Evolutionary conservation across 1,140 invertebrate species (phyloP).

Genomic region (Kradibia gibbosae): DNA sequence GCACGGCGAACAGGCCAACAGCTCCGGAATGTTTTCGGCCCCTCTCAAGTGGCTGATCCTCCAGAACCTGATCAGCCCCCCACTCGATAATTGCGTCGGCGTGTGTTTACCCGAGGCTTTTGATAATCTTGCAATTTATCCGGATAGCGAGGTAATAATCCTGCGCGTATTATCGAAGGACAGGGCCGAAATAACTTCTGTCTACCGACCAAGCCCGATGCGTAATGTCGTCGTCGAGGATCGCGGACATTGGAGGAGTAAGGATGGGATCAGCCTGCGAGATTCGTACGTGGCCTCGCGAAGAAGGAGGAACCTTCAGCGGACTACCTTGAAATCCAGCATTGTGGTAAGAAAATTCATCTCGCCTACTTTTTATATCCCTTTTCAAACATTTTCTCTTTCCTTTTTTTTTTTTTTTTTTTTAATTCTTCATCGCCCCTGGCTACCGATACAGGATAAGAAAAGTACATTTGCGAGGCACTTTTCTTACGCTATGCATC

Average conservation of each 20-base stretch:
- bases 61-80: constrained; percentile 45
- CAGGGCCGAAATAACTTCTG: constrained; percentile 47
- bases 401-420: no score
- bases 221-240: constrained; percentile 54
- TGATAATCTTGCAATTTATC: constrained; percentile 51
- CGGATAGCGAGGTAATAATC: constrained; percentile 60
- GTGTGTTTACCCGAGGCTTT: constrained; percentile 50
- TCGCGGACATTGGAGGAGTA: constrained; percentile 59
- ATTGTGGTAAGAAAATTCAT: constrained; percentile 58
- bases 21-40: constrained; percentile 54
- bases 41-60: constrained; percentile 63
- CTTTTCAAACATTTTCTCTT: no score
- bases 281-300: constrained; percentile 52
- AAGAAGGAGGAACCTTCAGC: constrained; percentile 57
- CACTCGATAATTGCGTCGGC: constrained; percentile 13
- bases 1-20: constrained; percentile 56
- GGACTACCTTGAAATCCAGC: constrained; percentile 58
- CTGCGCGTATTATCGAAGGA: constrained; percentile 8
- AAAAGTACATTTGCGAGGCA: no score
- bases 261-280: constrained; percentile 47
- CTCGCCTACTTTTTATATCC: constrained; percentile 12
- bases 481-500: no score
- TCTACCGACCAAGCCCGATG: constrained; percentile 57
- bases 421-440: no score
- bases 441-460: no score